Conservation (phyloP, 2,888 invertebrate genomes). For the Caradrina clavipalpis region DNA sequence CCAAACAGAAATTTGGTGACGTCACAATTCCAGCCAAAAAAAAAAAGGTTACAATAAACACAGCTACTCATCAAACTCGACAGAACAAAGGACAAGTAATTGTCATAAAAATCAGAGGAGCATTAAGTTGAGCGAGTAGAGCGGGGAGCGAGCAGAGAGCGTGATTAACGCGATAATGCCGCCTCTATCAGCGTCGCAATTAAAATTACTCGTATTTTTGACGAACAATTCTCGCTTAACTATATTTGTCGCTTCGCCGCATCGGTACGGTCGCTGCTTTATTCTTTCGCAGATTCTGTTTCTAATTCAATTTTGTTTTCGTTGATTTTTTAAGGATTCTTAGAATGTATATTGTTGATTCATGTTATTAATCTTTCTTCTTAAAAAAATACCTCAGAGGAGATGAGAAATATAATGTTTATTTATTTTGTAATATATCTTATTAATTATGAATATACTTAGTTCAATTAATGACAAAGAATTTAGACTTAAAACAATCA, state of each 20-base stretch:
- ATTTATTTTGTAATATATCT: too few relatives aligned
- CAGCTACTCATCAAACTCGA: slow-evolving; percentile 29
- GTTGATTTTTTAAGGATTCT: slow-evolving; percentile 15
- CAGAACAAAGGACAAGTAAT: slow-evolving; percentile 63
- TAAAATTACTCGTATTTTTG: slow-evolving; percentile 86
- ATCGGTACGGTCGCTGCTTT: slow-evolving; percentile 52
- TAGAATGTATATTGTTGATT: too few relatives aligned
- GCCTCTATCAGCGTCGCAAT: slow-evolving; percentile 74
- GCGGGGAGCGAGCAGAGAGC: slow-evolving; percentile 64
- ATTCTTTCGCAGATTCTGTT: slow-evolving; percentile 50
- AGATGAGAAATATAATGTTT: too few relatives aligned
- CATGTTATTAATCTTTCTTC: too few relatives aligned
- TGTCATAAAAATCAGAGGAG: slow-evolving; percentile 67
- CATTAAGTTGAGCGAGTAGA: slow-evolving; percentile 57
- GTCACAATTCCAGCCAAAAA: neutral
- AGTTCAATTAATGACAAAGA: too few relatives aligned
- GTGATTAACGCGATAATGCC: slow-evolving; percentile 78
- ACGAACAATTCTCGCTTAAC: slow-evolving; percentile 75
- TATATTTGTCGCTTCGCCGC: slow-evolving; percentile 74
- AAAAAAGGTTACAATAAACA: slow-evolving; percentile 40
- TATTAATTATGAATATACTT: too few relatives aligned
- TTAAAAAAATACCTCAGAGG: too few relatives aligned
- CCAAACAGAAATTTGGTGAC: neutral
- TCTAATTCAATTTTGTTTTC: slow-evolving; percentile 40
- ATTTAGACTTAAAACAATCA: too few relatives aligned